These are phyloP conservation scores for Chrysemys picta DNA, from an alignment of 2,113 vertebrate species.

Conservation along the genomic window DNA sequence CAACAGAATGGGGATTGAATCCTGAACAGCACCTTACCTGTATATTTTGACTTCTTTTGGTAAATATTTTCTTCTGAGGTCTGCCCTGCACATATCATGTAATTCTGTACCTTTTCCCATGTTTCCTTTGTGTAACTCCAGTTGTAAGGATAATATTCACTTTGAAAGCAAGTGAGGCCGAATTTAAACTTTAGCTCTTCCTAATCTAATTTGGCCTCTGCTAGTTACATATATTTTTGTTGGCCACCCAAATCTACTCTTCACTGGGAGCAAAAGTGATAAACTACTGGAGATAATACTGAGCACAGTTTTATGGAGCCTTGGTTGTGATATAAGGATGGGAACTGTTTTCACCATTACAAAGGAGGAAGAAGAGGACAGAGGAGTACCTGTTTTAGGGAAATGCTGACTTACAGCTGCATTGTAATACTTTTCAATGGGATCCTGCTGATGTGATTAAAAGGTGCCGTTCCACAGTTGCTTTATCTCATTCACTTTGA, in stretches of 20 bases:
- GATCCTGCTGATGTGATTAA: conserved; percentile 63
- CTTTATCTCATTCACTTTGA: conserved; percentile 69
- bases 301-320: background rate
- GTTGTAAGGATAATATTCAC: conserved; percentile 6
- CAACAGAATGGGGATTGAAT: background rate
- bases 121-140: background rate
- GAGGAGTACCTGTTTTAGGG: conserved; percentile 32
- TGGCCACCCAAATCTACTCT: conserved; percentile 4
- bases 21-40: background rate
- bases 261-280: background rate
- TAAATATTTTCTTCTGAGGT: background rate
- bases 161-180: background rate
- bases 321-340: background rate
- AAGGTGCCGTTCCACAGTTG: conserved; percentile 50
- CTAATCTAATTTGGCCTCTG: background rate
- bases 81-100: background rate
- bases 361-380: conserved; percentile 11
- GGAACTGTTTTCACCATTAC: conserved; percentile 11
- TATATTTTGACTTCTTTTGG: background rate
- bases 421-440: conserved; percentile 53
- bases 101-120: background rate
- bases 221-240: conserved; percentile 26
- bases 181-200: conserved; percentile 26
- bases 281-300: background rate
- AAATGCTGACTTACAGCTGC: conserved; percentile 54